Base-by-base conservation (phyloP, 2,113 vertebrate species). In the Tenebrosternarchus preto region DNA sequence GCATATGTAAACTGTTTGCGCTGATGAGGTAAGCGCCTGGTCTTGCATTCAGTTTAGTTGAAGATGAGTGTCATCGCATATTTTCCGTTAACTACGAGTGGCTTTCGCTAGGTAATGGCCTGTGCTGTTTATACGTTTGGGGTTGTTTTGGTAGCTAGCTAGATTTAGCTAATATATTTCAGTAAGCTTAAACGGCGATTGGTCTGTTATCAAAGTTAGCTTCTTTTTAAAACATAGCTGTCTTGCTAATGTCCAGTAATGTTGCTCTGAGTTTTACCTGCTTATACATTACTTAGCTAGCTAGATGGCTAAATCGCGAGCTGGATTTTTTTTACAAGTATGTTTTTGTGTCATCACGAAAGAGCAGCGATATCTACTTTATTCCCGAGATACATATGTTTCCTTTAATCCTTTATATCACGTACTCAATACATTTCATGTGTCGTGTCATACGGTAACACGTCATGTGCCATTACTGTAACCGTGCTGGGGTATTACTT, bases 231-330 rank as follows among this genome's bases (percentile, higher is more conserved):
- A 43, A 50, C 43, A 50, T 50, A 50, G 43, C 12, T 50, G 3
- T 9, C 11, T 50, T 15, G 43, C 43, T 50, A 4, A 19, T 5
- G 9, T 33, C 50, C 27, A 36, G 53, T 31, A 25, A 22, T 15
- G 19, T 8, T 78, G 31, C 33, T 59, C 66, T 80, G 11, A 66
- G 66, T 81, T 77, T 73, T 6, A 0, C 39, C 5, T 9, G 12
- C 43, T 9, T 50, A 15, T 50, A 15, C 43, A 12, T 50, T 9
- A 7, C 43, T 15, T 50, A 50, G 12, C 8, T 11, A 81, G 83
- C 87, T 85, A 83, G 69, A 86, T 85, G 82, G 69, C 20, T 17
- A n/a, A 4, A 17, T 36, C n/a, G n/a, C n/a, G n/a, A n/a, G n/a
- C n/a, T n/a, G n/a, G n/a, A n/a, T n/a, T n/a, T n/a, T 36, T 22